A percentile compares a stretch with the other conserved stretches of the same genome.
phyloP scores from a whole-genome alignment of 1,140 invertebrate genomes.

The Drosophila cardini region DNA sequence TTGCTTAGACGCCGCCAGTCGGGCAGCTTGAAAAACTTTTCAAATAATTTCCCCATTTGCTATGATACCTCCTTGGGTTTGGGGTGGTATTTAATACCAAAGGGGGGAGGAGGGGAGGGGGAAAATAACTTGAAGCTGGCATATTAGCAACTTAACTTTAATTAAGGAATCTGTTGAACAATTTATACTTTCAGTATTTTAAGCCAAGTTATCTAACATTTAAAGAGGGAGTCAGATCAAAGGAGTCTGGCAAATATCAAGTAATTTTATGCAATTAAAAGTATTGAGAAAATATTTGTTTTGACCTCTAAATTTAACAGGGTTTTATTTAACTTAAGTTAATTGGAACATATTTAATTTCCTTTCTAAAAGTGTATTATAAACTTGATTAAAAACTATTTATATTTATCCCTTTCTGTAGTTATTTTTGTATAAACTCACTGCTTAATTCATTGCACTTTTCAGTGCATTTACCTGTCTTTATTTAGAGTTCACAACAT shows the following conservation, averaged over 20 bases:
- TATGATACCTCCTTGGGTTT: conserved; percentile 46
- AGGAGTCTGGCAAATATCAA: neutral
- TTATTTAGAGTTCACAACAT: neutral
- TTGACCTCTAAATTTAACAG: too few species aligned
- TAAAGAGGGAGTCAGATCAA: neutral
- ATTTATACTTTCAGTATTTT: conserved; percentile 44
- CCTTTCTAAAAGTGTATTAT: too few species aligned
- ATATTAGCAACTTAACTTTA: conserved; percentile 61
- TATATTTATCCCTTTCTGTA: too few species aligned
- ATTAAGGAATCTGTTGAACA: conserved; percentile 62
- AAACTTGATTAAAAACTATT: too few species aligned
- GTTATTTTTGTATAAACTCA: too few species aligned
- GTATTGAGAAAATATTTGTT: neutral
- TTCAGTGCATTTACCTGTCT: neutral
- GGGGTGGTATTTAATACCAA: neutral
- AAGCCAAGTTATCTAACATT: conserved; percentile 25
- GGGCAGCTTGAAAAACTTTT: conserved; percentile 63
- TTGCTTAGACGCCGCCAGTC: conserved; percentile 49
- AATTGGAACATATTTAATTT: too few species aligned
- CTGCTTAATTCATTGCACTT: conserved; percentile 6
- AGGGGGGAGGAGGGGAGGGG: neutral
- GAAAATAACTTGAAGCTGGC: conserved; percentile 55
- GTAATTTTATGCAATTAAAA: conserved; percentile 1
- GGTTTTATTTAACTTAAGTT: too few species aligned
- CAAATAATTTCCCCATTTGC: conserved; percentile 67